Base-by-base conservation (phyloP, 2,113 vertebrate genomes). In the Xiphorhynchus elegans region DNA sequence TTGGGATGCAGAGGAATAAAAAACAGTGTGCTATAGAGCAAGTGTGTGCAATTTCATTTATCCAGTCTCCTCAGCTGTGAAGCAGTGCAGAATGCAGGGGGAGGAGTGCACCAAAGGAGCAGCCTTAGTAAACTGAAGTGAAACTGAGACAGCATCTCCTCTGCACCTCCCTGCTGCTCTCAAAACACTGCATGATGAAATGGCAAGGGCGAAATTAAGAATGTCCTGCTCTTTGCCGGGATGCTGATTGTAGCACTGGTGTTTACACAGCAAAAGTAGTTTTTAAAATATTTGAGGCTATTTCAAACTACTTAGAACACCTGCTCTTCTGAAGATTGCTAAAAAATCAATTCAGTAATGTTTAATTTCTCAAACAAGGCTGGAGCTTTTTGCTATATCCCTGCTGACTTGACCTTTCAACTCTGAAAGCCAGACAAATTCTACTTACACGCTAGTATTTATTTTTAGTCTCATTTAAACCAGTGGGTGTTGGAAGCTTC, bases 341-440 rank as follows among this genome's bases (percentile, higher is more conserved):
- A 37, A 82, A 84, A 87, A 82, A 60, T 64, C 17, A 70, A 6
- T 66, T 87, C 26, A 60, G 8, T 59, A 56, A 40, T 40, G 49
- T 55, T 79, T 52, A 17, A 40, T 73, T 76, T 88, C 70, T 62
- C 10, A 28, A 5, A 25, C 46, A 75, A 60, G 28, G 29, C 29
- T 13, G 18, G 21, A 15, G 23, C 17, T 67, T 94, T 96, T 89
- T 88, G 50, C 76, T 58, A 0, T 74, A n/a, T 37, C 28, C 9
- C 23, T 74, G 46, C 25, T 52, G 37, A 79, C 40, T 83, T 58
- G 50, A 66, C 40, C 29, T 73, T 91, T 86, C 33, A 29, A 23
- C 25, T 87, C 58, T 69, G 49, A 94, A 94, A 84, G 80, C 33
- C 73, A 67, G 26, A 49, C 12, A 58, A 44, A 26, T 84, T 88